Evolutionary conservation across 2,113 vertebrate species (phyloP), one percentile per base, ranked within the genome.

Genomic region (Cyanoderma ruficeps): DNA sequence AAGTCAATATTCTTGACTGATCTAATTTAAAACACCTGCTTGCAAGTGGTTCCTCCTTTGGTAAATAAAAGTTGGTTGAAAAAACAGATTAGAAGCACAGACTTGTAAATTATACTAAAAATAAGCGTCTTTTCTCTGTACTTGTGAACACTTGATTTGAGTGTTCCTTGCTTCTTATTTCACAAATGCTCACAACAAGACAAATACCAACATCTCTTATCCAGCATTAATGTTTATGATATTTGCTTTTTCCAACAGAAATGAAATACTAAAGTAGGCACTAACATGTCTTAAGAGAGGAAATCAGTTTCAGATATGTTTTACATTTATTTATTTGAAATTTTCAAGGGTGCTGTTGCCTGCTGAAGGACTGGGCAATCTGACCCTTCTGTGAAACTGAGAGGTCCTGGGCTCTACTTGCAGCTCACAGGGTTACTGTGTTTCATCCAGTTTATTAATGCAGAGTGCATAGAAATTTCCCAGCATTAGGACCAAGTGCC

Each of bases 61-160:
- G 72, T 72, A 96, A 90, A 87, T 85, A 90, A 86, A 85, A 65
- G n/a, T 50, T 81, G 52, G 25, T 72, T 85, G 37, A 74, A 93
- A 83, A 70, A 87, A 79, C 47, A 61, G 27, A 78, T 89, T 21
- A 50, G 83, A 94, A 78, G 31, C 18, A 44, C 25, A 61, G 37
- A 47, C 39, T 78, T 94, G 30, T 55, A 56, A 65, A 87, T 85
- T 35, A 44, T 53, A 23, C 57, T 56, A 71, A 77, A 96, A 89
- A 61, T 41, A 82, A 76, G 61, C 67, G 35, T 76, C 9, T 95
- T 68, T 76, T 87, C 57, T 63, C 39, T 84, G n/a, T 91, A 37
- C 35, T 85, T 89, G 15, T 22, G 69, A 91, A 49, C 24, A 37
- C 2, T 2, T 31, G 13, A 72, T 37, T 83, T 61, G 68, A 83